phyloP scores from a whole-genome alignment of 2,888 invertebrate genomes.

The Meteorus colon region DNA sequence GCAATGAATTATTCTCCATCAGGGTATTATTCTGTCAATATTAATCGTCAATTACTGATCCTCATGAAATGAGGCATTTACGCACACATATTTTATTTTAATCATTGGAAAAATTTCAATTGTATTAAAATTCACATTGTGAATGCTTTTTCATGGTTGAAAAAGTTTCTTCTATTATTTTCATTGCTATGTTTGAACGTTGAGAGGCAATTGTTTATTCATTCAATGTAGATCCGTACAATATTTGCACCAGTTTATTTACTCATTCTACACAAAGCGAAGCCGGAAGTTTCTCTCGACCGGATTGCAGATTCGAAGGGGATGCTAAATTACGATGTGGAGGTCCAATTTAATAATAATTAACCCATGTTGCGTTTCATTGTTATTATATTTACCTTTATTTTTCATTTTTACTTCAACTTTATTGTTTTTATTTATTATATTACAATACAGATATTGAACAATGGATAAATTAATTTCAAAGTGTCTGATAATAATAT shows the following conservation, averaged over 20 bases:
- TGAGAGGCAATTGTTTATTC: too few relatives aligned
- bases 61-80: not conserved
- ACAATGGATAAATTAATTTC: too few relatives aligned
- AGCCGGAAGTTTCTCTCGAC: not conserved
- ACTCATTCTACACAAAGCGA: not conserved
- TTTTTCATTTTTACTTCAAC: not conserved
- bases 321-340: constrained; percentile 1
- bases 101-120: too few relatives aligned
- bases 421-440: not conserved
- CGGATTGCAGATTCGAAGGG: constrained; percentile 1
- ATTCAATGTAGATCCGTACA: too few relatives aligned
- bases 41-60: not conserved
- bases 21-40: constrained; percentile 36
- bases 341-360: not conserved
- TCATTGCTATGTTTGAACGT: too few relatives aligned
- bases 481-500: too few relatives aligned
- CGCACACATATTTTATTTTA: too few relatives aligned
- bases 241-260: not conserved
- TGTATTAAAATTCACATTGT: too few relatives aligned
- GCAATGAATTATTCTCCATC: constrained; percentile 47
- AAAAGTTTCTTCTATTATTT: too few relatives aligned
- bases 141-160: too few relatives aligned
- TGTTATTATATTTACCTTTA: not conserved
- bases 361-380: not conserved
- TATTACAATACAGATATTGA: not conserved